phyloP scores from a whole-genome alignment of 2,113 vertebrate species.

The Vombatus ursinus region DNA sequence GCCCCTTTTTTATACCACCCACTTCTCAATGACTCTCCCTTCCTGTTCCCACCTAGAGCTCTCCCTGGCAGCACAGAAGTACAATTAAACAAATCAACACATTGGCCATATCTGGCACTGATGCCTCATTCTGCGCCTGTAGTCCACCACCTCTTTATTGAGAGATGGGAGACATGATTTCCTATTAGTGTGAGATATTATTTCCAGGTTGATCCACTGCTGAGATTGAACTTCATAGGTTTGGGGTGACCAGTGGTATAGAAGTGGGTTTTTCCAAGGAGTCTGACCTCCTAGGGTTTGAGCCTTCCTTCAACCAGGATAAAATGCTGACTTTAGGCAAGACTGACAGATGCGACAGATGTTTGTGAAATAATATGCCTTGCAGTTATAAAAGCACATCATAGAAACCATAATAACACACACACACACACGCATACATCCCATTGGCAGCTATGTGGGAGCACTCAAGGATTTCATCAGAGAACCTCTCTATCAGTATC shows the following conservation, averaged over 20 bases:
- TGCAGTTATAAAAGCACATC: neutral
- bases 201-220: neutral
- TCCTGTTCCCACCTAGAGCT: neutral
- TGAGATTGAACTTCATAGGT: neutral
- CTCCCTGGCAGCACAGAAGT: neutral
- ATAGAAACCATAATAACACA: conserved; percentile 28
- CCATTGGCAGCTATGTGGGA: conserved; percentile 53
- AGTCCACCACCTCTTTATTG: neutral
- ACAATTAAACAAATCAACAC: neutral
- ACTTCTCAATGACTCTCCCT: neutral
- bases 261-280: neutral
- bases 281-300: neutral
- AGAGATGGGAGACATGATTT: neutral
- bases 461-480: neutral
- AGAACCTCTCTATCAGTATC: neutral
- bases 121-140: neutral
- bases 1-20: neutral
- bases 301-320: conserved; percentile 4
- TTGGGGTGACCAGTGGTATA: neutral
- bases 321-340: conserved; percentile 50
- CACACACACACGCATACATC: conserved; percentile 20
- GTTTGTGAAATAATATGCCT: conserved; percentile 45
- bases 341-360: conserved; percentile 51
- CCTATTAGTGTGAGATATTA: neutral
- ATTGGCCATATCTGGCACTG: neutral